phyloP scores from a whole-genome alignment of 2,888 invertebrate species.

The Gastracanthus pulcherrimus region DNA sequence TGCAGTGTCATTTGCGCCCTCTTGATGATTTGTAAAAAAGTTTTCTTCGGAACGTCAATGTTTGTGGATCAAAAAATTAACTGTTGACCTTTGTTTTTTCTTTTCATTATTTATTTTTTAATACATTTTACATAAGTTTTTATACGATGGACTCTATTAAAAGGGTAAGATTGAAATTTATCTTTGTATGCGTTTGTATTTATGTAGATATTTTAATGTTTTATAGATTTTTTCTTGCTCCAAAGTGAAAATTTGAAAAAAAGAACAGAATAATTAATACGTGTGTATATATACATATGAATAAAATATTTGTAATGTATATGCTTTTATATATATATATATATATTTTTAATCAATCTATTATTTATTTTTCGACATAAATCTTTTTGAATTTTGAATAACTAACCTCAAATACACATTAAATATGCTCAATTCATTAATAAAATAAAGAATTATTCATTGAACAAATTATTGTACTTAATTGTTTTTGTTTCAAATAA shows the following conservation, averaged over 20 bases:
- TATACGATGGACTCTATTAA: conserved; percentile 45
- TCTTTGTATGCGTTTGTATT: neutral
- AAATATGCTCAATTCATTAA: neutral
- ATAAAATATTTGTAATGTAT: neutral
- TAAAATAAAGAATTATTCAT: too few relatives aligned
- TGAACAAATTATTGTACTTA: too few relatives aligned
- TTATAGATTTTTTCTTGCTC: neutral
- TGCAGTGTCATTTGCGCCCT: neutral
- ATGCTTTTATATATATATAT: too few relatives aligned
- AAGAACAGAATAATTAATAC: neutral
- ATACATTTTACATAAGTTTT: neutral
- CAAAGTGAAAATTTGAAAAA: neutral
- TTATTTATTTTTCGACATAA: neutral
- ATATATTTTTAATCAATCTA: neutral
- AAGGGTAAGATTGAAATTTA: conserved; percentile 20
- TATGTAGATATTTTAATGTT: neutral
- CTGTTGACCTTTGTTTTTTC: neutral
- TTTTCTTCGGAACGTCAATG: neutral
- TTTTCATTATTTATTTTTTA: conserved; percentile 25
- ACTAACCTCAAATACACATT: conserved; percentile 26
- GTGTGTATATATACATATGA: neutral
- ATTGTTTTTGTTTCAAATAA: neutral
- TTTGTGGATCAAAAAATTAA: neutral
- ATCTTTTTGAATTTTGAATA: conserved; percentile 16
- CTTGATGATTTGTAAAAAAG: neutral